These are phyloP conservation scores for Notamacropus eugenii DNA, from an alignment of 2,797 vertebrate genomes.

Conservation along the genomic window DNA sequence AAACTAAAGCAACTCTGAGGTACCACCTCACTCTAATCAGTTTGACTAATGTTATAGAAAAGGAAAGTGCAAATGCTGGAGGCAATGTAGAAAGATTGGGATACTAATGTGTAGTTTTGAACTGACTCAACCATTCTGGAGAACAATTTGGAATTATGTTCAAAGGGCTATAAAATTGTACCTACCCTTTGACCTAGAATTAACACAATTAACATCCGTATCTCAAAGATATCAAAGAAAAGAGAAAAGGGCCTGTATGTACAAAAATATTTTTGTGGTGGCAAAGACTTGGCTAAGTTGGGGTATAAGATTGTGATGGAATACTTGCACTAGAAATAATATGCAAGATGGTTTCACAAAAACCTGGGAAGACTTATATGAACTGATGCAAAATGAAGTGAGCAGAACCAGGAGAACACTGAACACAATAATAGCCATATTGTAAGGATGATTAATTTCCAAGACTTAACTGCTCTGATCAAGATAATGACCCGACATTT, in stretches of 20 bases:
- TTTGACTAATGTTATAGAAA: too few species aligned
- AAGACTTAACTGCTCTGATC: not conserved
- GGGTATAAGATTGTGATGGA: not conserved
- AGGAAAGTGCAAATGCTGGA: too few species aligned
- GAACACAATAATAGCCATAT: not conserved
- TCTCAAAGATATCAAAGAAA: too few species aligned
- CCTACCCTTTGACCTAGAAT: too few species aligned
- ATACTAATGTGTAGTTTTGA: too few species aligned
- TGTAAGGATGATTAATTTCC: not conserved
- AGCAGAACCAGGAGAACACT: not conserved
- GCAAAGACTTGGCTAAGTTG: not conserved
- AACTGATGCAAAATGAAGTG: not conserved
- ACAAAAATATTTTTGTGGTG: not conserved
- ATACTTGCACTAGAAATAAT: not conserved
- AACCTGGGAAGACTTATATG: not conserved
- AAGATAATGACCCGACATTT: not conserved
- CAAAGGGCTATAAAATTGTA: too few species aligned
- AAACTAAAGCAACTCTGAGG: too few species aligned
- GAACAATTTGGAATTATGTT: too few species aligned
- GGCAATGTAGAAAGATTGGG: too few species aligned
- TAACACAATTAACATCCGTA: too few species aligned
- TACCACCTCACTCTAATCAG: too few species aligned
- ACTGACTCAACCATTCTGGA: too few species aligned
- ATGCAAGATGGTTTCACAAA: not conserved
- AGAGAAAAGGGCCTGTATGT: not conserved